A percentile compares a stretch with the other conserved stretches of the same genome.
Conservation (phyloP, 2,888 invertebrate genomes). For the Cerastis leucographa region DNA sequence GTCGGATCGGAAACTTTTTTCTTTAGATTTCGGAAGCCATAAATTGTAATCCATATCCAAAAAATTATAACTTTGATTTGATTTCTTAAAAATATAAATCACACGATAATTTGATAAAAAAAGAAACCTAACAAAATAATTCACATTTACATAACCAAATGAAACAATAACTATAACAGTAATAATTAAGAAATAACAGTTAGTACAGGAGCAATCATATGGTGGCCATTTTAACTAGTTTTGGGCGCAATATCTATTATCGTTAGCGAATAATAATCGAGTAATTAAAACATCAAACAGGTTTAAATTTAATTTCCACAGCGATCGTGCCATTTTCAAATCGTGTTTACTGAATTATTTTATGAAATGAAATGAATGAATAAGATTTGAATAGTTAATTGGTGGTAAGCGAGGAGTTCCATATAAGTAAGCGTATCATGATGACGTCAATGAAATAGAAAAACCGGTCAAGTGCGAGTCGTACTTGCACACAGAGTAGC, state of each 20-base stretch:
- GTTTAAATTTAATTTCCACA: slow-evolving; percentile 39
- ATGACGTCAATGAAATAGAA: too few species aligned
- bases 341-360: slow-evolving; percentile 7
- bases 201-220: not conserved
- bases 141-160: not conserved
- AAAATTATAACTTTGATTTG: not conserved
- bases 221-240: slow-evolving; percentile 7
- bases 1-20: too few species aligned
- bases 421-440: too few species aligned
- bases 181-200: slow-evolving; percentile 16
- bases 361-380: not conserved
- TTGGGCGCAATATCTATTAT: slow-evolving; percentile 2
- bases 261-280: slow-evolving; percentile 27
- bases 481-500: too few species aligned
- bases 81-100: not conserved
- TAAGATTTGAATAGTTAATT: not conserved
- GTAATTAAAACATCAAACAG: slow-evolving; percentile 30
- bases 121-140: not conserved
- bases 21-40: not conserved
- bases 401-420: not conserved
- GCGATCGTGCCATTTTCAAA: slow-evolving; percentile 3
- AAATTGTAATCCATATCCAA: not conserved
- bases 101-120: not conserved
- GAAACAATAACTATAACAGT: slow-evolving; percentile 14
- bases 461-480: too few species aligned